Percentiles rank a stretch among this genome's conserved stretches.
These are phyloP conservation scores for Psittacula cyanocephala DNA, from an alignment of 2,113 vertebrate species.

Conservation along the genomic window DNA sequence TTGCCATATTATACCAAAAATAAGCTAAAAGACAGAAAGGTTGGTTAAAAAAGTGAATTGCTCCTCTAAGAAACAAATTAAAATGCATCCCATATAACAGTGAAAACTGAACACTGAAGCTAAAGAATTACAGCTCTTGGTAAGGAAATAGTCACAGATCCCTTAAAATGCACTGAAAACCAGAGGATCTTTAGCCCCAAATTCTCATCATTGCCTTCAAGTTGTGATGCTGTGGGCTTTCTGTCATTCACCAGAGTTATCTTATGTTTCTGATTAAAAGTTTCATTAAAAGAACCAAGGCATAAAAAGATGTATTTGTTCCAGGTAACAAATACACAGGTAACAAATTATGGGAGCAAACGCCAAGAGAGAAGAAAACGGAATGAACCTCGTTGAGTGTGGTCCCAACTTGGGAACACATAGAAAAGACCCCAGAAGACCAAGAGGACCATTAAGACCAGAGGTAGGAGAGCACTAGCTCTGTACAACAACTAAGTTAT, in stretches of 20 bases:
- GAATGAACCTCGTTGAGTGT: rapidly evolving
- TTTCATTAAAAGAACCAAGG: neutral
- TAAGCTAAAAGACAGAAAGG: neutral
- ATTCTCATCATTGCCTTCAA: rapidly evolving
- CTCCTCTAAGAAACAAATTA: neutral
- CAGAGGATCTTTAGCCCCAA: neutral
- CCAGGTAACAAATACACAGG: neutral
- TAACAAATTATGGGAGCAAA: neutral
- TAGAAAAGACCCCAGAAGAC: neutral
- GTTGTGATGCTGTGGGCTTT: rapidly evolving
- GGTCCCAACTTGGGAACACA: neutral
- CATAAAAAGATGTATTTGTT: neutral
- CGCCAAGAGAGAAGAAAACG: rapidly evolving
- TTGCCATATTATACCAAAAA: neutral
- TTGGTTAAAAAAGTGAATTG: neutral
- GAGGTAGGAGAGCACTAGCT: too few relatives aligned
- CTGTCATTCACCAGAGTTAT: too few relatives aligned
- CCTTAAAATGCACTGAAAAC: neutral
- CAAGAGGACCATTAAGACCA: rapidly evolving
- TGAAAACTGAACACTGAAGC: neutral
- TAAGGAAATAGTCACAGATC: neutral
- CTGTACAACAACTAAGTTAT: rapidly evolving
- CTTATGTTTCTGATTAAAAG: neutral
- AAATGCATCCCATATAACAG: neutral
- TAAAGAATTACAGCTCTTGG: neutral